phyloP scores from a whole-genome alignment of 1,140 invertebrate species.

The Amyelois transitella region DNA sequence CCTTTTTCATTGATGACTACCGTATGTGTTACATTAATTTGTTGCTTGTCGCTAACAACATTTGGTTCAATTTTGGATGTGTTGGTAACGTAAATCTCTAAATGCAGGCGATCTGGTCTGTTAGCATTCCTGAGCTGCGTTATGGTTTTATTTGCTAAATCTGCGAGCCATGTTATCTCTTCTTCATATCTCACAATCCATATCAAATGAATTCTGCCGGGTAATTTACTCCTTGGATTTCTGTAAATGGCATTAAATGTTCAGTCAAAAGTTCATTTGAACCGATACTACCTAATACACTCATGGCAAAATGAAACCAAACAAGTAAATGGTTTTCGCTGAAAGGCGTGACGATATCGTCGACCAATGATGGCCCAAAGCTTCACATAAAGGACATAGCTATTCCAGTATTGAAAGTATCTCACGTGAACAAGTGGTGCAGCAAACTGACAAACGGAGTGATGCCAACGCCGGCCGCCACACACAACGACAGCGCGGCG shows the following conservation, averaged over 20 bases:
- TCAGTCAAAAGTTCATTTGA: no score
- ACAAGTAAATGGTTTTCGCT: no score
- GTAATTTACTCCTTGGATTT: conserved; percentile 39
- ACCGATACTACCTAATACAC: no score
- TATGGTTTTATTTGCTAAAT: conserved; percentile 46
- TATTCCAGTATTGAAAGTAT: conserved; percentile 4
- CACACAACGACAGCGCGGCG: conserved; percentile 46
- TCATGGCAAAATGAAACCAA: no score
- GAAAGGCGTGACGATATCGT: no score
- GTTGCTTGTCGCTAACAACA: conserved; percentile 9
- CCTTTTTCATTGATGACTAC: conserved; percentile 50
- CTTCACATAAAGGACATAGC: no score
- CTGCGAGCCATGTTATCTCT: conserved; percentile 51
- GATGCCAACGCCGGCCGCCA: conserved; percentile 66
- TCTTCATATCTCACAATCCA: conserved; percentile 60
- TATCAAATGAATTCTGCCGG: conserved; percentile 53
- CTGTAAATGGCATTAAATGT: no score
- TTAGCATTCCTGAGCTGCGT: conserved; percentile 46
- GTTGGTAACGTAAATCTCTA: conserved; percentile 60
- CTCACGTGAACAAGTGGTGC: conserved; percentile 36
- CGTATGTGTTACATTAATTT: conserved; percentile 30
- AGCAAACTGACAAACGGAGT: conserved; percentile 57
- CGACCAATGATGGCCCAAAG: no score
- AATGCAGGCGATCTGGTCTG: conserved; percentile 55
- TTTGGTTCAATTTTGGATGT: conserved; percentile 25